Evolutionary conservation across 23 tunicate genomes (phyloP).

Genomic region (Ciona savignyi): DNA sequence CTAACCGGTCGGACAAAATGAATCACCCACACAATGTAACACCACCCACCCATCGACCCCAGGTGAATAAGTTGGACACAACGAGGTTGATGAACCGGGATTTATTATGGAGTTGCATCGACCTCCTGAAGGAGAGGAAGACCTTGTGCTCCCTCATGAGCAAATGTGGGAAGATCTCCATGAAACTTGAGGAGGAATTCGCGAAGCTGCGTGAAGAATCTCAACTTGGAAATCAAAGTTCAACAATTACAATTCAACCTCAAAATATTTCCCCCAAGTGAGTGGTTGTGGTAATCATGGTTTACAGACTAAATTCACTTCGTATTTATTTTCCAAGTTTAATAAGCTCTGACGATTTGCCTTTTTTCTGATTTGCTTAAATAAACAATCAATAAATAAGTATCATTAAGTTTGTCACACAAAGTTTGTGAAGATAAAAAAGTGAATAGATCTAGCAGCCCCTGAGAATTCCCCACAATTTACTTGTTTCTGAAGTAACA

Average conservation of each 20-base stretch:
- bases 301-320: too few relatives aligned
- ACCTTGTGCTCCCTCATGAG: conserved; percentile 55
- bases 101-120: conserved; percentile 38
- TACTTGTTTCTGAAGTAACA: too few relatives aligned
- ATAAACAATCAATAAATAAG: too few relatives aligned
- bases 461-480: too few relatives aligned
- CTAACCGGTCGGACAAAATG: too few relatives aligned
- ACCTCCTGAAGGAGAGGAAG: conserved; percentile 48
- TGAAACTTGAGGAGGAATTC: conserved; percentile 33
- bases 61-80: conserved; percentile 34
- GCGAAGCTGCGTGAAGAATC: conserved; percentile 24
- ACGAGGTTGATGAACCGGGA: conserved; percentile 32
- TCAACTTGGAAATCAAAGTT: not conserved
- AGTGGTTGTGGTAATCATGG: too few relatives aligned
- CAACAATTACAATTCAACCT: conserved; percentile 11
- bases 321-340: too few relatives aligned
- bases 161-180: conserved; percentile 49
- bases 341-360: too few relatives aligned
- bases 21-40: not conserved
- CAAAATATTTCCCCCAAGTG: conserved; percentile 4
- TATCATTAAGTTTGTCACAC: too few relatives aligned
- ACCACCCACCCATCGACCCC: not conserved
- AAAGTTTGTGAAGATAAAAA: too few relatives aligned
- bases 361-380: too few relatives aligned
- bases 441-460: too few relatives aligned